Base-by-base conservation (phyloP, 2,888 invertebrate genomes). In the Abrostola triplasia region DNA sequence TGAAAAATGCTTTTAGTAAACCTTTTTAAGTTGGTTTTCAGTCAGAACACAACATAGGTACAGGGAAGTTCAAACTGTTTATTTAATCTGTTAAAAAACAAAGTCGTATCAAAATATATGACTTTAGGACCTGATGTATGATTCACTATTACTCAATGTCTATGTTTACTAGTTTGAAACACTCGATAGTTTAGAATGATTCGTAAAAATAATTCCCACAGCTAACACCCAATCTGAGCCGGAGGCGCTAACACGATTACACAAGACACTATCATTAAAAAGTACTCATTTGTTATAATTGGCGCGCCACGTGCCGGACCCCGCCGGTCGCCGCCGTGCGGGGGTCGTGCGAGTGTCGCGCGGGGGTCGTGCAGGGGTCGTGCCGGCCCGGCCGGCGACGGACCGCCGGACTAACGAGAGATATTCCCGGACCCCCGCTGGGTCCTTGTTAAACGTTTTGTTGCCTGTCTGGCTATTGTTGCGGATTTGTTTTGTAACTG, bases 361-460 rank as follows among this genome's bases (percentile, higher is more conserved):
- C 24, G 24, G 4, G 24, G 1, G 24, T 24, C 24, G 24, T 24
- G 66, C 79, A 74, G 71, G 76, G 75, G 73, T 56, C 73, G 73
- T 57, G 11, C 63, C 38, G 56, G 52, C 60, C 47, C 72, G 67
- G 57, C 38, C 72, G 69, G 59, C 44, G 13, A 12, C 72, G 72
- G 68, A 67, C 72, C 53, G 70, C 51, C 63, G 64, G 61, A 51
- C 67, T 90, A 90, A 90, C 88, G 89, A 90, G 84, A 58, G 57
- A 64, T 62, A 72, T 87, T 90, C 90, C 86, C 89, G 88, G 81
- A 81, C 87, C 80, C 90, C 90, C 89, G 89, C 89, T 80, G 90
- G 61, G 86, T 73, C 59, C 40, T 72, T 76, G 68, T 73, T 69
- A 53, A 62, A 67, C 62, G 66, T 59, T 66, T 64, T 71, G 64